phyloP scores from a whole-genome alignment of 2,888 invertebrate genomes.

The Shargacucullia verbasci region DNA sequence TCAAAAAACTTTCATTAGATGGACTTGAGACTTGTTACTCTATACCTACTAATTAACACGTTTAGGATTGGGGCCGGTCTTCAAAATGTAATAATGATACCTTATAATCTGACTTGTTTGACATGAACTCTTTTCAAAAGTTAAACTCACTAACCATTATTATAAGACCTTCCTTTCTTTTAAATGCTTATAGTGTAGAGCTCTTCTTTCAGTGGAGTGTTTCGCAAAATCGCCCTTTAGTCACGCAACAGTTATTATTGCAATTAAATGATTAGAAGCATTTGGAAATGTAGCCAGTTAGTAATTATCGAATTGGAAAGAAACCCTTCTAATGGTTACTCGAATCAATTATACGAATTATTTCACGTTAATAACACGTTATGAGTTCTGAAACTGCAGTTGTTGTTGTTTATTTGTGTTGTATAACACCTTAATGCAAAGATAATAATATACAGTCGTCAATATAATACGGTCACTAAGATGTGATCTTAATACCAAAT shows the following conservation, averaged over 20 bases:
- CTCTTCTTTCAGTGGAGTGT: slow-evolving; percentile 7
- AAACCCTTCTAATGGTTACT: slow-evolving; percentile 34
- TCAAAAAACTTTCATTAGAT: slow-evolving; percentile 40
- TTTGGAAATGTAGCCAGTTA: slow-evolving; percentile 51
- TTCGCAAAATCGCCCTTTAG: slow-evolving; percentile 57
- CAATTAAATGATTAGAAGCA: slow-evolving; percentile 65
- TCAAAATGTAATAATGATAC: slow-evolving; percentile 63
- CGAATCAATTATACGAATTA: slow-evolving; percentile 32
- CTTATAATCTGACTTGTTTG: slow-evolving; percentile 59
- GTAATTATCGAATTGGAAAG: slow-evolving; percentile 44
- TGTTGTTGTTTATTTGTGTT: slow-evolving; percentile 12
- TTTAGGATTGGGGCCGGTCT: slow-evolving; percentile 53
- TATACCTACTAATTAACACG: slow-evolving; percentile 60
- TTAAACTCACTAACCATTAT: slow-evolving; percentile 22
- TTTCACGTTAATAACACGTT: too few species aligned
- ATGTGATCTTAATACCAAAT: slow-evolving; percentile 37
- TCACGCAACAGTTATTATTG: slow-evolving; percentile 69
- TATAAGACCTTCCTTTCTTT: background rate
- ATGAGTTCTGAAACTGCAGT: slow-evolving; percentile 11
- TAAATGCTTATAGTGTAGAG: background rate
- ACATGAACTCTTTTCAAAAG: slow-evolving; percentile 45
- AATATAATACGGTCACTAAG: slow-evolving; percentile 25
- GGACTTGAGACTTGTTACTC: slow-evolving; percentile 29
- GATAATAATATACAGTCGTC: slow-evolving; percentile 5
- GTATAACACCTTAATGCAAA: slow-evolving; percentile 13